Percentiles rank a stretch among this genome's conserved stretches.
phyloP scores from a whole-genome alignment of 2,888 invertebrate species.

The Apeira syringaria region DNA sequence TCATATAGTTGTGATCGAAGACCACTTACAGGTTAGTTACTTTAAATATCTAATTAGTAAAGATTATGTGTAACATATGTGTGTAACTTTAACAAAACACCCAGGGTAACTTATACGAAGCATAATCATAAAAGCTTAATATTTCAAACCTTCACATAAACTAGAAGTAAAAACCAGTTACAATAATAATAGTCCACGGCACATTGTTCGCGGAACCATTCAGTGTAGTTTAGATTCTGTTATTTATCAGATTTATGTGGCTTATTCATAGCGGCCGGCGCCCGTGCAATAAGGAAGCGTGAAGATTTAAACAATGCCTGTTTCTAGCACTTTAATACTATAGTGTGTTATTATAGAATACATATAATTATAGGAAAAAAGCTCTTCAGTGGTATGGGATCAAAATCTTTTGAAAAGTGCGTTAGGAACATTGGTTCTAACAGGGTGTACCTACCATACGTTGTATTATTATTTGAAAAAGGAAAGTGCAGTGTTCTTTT shows the following conservation, averaged over 20 bases:
- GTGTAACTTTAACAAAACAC: neutral
- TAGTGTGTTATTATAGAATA: too few relatives aligned
- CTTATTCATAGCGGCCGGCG: constrained; percentile 3
- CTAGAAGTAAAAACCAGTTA: neutral
- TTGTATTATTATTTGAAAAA: too few relatives aligned
- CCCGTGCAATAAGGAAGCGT: constrained; percentile 5
- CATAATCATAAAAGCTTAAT: neutral
- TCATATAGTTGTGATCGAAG: too few relatives aligned
- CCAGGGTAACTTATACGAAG: neutral
- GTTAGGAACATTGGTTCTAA: too few relatives aligned
- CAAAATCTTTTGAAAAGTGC: too few relatives aligned
- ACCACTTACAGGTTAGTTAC: too few relatives aligned
- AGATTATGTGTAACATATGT: too few relatives aligned
- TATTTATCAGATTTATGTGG: constrained; percentile 1
- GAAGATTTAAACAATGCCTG: constrained; percentile 1
- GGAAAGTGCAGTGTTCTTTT: too few relatives aligned
- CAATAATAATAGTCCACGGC: neutral
- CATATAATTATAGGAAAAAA: too few relatives aligned
- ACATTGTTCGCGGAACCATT: neutral
- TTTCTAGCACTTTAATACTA: neutral
- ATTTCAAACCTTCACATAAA: neutral
- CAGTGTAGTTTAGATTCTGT: neutral
- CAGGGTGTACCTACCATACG: too few relatives aligned
- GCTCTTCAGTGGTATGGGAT: too few relatives aligned
- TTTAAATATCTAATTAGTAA: too few relatives aligned